Conservation (phyloP, 2,797 vertebrate genomes). For the Cuculus canorus region DNA sequence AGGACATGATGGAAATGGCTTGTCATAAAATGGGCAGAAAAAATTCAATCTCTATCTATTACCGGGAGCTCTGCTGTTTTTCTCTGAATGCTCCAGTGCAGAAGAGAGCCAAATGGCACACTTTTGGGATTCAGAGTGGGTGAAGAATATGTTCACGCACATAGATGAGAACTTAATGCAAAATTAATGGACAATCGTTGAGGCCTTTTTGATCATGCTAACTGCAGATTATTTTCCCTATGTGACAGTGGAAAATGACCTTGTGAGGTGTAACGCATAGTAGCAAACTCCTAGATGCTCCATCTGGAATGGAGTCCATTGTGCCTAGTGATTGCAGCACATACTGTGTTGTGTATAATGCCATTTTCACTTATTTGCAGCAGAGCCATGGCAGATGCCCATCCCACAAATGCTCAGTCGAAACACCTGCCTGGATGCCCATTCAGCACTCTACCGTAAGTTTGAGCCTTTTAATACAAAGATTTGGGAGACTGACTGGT, state of each 20-base stretch:
- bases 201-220: neutral
- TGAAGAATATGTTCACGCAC: neutral
- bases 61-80: neutral
- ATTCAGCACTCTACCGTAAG: slow-evolving; percentile 82
- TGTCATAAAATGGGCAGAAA: neutral
- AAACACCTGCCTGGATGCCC: slow-evolving; percentile 81
- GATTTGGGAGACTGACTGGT: slow-evolving; percentile 48
- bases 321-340: neutral
- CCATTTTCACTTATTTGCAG: slow-evolving; percentile 75
- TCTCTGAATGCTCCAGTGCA: neutral
- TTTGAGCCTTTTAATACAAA: slow-evolving; percentile 69
- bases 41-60: neutral
- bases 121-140: neutral
- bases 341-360: slow-evolving; percentile 53
- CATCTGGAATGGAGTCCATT: neutral
- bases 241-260: slow-evolving; percentile 17
- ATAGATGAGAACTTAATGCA: neutral
- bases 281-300: neutral
- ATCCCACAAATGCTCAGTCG: slow-evolving; percentile 80
- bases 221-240: neutral
- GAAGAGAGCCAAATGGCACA: neutral
- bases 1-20: neutral
- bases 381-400: slow-evolving; percentile 82
- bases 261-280: neutral
- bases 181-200: neutral